Conservation (phyloP, 2,113 vertebrate species). For the Perca schrenkii region DNA sequence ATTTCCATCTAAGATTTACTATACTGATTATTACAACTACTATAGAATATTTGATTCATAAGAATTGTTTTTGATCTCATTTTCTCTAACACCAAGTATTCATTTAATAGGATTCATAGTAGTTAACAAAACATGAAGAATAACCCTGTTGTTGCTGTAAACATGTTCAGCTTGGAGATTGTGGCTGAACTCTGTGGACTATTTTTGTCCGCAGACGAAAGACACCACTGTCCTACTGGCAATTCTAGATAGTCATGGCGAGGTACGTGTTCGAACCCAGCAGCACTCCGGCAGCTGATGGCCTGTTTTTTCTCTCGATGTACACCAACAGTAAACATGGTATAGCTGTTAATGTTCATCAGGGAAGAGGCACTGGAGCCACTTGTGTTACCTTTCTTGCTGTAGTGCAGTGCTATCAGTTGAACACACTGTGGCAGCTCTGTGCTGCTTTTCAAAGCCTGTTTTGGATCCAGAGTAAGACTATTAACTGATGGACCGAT, state of each 20-base stretch:
- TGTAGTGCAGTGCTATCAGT: slow-evolving; percentile 43
- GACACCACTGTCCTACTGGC: slow-evolving; percentile 1
- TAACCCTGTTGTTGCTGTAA: background rate
- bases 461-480: accelerated
- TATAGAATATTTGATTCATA: background rate
- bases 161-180: slow-evolving; percentile 13
- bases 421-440: slow-evolving; percentile 75
- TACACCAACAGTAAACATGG: background rate
- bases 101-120: background rate
- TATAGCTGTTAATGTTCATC: background rate
- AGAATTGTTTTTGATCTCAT: background rate
- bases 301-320: background rate
- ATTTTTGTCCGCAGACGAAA: slow-evolving; percentile 35
- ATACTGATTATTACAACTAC: background rate
- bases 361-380: accelerated
- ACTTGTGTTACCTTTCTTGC: background rate
- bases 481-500: background rate
- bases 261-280: background rate
- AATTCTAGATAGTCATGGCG: slow-evolving; percentile 20
- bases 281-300: slow-evolving; percentile 10
- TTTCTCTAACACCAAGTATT: background rate
- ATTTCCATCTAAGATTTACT: background rate
- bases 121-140: background rate
- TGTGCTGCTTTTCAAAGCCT: slow-evolving; percentile 12
- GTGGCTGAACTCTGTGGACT: slow-evolving; percentile 30